Base-by-base conservation (phyloP, 2,888 invertebrate species). In the Dynastes grantii region DNA sequence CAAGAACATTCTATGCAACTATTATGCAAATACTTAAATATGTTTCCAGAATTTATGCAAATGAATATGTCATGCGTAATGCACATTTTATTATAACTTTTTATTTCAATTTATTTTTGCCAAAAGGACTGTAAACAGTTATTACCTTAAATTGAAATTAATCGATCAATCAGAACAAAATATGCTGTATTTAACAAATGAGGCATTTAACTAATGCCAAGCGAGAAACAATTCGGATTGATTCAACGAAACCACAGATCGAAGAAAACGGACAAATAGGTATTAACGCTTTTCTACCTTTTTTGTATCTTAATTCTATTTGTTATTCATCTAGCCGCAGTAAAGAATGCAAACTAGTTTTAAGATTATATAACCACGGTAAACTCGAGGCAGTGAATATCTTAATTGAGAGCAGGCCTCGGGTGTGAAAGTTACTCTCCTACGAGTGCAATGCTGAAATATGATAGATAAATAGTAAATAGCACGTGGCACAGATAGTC, bases 321-420 rank as follows among this genome's bases (percentile, higher is more conserved):
- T 58, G 58, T 37, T 73, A 73, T 61, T 73, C 58, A 73, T 73
- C 67, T 67, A 27, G 22, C n/a, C 58, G 22, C 37, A 22, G 40
- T 55, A 73, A 76, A 76, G 76, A 76, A 76, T 76, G 65, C 65
- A 61, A 76, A 67, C 65, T 55, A 76, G 65, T 67, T 67, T 76
- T 45, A n/a, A 65, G 65, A 76, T 76, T 76, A 76, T 76, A 76
- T 76, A 76, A 76, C 65, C 76, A 53, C 65, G 16, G 65, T 53
- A 37, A 67, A 76, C 58, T 58, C 58, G 58, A 58, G 58, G 58
- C 73, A 37, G 11, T 73, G 73, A 58, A 73, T 55, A 55, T 77
- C 71, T 77, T 71, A 77, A 71, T 77, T 77, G 77, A 77, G 71
- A 77, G 71, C 71, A 53, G 29, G 71, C 77, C 71, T 63, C 77